Base-by-base conservation (phyloP, 2,888 invertebrate genomes). In the Pinctada fucata region DNA sequence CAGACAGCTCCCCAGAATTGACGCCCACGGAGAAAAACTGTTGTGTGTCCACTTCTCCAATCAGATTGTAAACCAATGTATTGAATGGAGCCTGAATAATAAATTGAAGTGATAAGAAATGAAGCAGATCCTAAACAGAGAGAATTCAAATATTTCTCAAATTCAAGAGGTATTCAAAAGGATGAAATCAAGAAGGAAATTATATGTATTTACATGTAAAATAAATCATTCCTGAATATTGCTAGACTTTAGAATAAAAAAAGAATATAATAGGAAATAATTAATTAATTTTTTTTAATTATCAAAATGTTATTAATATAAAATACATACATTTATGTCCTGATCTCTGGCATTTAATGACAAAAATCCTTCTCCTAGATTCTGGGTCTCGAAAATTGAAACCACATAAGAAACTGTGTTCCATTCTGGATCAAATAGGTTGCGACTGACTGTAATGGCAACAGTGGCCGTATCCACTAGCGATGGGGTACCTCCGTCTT, bases 401-500 rank as follows among this genome's bases (percentile, higher is more conserved):
- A 47, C 64, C 2, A 69, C 74, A 70, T 76, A 81, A 1, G 73
- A n/a, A 4, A 64, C 10, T 4, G 48, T 2, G 6, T 71, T 50
- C 63, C 76, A 89, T 5, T 50, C 45, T 2, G 90, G 90, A 31
- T 72, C 10, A 76, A 78, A 68, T n/a, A 82, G 13, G 66, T 90
- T 89, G 5, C 86, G 80, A 13, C 76, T 72, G 3, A 90, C 83
- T 8, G 31, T 50, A 2, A 90, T 84, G 3, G 71, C 72, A 8
- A 88, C 86, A 5, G 82, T 76, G 2, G 88, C 81, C 10, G 71
- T 75, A 71, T 85, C 86, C 8, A 71, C 52, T 66, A 76, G 63
- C 3, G 85, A 74, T 48, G 90, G 89, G 6, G 67, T 79, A 4
- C 91, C 91, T 45, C 85, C 85, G 79, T 91, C 91, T 51, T 52